Conservation (phyloP, 2,888 invertebrate genomes). For the Flexamia atlantica region DNA sequence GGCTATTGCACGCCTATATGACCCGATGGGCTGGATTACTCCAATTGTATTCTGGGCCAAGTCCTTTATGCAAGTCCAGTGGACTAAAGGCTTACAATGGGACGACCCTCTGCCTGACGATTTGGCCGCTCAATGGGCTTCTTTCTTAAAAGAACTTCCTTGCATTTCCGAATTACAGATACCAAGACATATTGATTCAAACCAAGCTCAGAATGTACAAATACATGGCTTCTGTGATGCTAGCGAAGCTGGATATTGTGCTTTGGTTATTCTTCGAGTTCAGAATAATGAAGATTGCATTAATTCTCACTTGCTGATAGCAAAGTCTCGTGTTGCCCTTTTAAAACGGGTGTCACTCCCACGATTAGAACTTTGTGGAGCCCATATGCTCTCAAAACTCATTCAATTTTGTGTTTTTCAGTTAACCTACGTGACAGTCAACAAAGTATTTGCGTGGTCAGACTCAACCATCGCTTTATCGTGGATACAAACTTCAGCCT, state of each 20-base stretch:
- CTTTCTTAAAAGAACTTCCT: slow-evolving; percentile 64
- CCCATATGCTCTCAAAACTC: too few relatives aligned
- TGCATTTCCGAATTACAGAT: slow-evolving; percentile 50
- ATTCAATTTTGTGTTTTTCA: too few relatives aligned
- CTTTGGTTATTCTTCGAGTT: background rate
- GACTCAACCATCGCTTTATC: too few relatives aligned
- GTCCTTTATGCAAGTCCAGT: slow-evolving; percentile 57
- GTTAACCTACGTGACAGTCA: too few relatives aligned
- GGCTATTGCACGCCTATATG: slow-evolving; percentile 61
- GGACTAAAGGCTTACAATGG: slow-evolving; percentile 58
- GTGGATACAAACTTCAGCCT: too few relatives aligned
- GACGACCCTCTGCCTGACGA: slow-evolving; percentile 51
- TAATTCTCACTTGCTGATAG: too few relatives aligned
- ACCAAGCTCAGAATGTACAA: background rate
- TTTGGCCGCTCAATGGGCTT: slow-evolving; percentile 58
- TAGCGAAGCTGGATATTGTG: slow-evolving; percentile 34
- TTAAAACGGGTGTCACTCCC: too few relatives aligned
- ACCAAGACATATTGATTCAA: slow-evolving; percentile 33
- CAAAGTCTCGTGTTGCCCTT: too few relatives aligned
- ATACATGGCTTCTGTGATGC: slow-evolving; percentile 40
- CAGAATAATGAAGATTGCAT: background rate
- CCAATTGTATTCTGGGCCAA: slow-evolving; percentile 59
- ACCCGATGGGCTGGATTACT: slow-evolving; percentile 39
- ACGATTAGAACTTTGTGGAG: too few relatives aligned
- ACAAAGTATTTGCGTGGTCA: too few relatives aligned